Conservation (phyloP, 2,113 vertebrate species). For the Indicator maculatus region DNA sequence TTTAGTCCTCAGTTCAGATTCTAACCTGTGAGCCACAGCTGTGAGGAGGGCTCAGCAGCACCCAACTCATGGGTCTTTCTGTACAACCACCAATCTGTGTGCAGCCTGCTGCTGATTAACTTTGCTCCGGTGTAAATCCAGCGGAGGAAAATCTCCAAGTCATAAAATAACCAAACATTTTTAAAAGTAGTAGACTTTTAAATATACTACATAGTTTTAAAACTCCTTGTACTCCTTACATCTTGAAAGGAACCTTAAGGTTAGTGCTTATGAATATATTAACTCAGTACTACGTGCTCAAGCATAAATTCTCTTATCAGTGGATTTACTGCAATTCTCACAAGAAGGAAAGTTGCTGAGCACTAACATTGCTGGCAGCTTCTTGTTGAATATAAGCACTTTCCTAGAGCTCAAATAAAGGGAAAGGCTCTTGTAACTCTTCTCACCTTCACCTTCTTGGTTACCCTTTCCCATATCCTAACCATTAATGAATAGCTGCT, state of each 20-base stretch:
- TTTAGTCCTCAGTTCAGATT: background rate
- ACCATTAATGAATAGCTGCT: background rate
- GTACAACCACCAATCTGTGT: background rate
- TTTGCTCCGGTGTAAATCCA: background rate
- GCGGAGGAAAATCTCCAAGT: conserved; percentile 13
- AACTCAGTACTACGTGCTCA: conserved; percentile 39
- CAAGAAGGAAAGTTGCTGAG: conserved; percentile 34
- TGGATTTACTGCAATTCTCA: conserved; percentile 56
- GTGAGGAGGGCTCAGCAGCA: background rate
- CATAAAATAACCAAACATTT: background rate
- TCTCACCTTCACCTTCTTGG: background rate
- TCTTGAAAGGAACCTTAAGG: background rate
- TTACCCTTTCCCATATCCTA: background rate
- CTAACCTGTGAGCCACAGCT: background rate
- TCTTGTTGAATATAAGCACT: background rate
- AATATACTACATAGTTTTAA: conserved; percentile 12
- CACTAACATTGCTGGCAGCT: background rate
- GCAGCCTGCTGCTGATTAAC: background rate
- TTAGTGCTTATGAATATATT: too few species aligned
- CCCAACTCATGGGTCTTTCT: accelerated
- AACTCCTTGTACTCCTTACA: conserved; percentile 17
- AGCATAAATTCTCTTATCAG: conserved; percentile 63
- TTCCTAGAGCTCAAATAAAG: background rate
- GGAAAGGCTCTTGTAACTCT: background rate
- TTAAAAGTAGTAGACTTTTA: background rate